Evolutionary conservation across 2,888 invertebrate species (phyloP).

Genomic region (Tipula unca): DNA sequence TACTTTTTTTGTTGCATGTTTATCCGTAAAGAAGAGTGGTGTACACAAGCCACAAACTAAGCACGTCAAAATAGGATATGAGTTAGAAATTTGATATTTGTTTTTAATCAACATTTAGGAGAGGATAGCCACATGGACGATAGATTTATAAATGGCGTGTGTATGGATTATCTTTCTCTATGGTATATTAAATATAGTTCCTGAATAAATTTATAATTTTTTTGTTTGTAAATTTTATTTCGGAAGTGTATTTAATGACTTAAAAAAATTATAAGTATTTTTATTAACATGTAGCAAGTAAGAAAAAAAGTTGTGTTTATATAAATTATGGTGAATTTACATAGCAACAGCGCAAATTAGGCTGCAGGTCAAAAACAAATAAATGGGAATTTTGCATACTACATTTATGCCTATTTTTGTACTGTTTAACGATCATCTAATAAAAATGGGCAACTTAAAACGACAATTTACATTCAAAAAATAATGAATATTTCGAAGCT

Average conservation of each 20-base stretch:
- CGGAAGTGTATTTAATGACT: not conserved
- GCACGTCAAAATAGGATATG: not conserved
- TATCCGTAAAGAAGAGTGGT: not conserved
- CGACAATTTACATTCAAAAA: no score
- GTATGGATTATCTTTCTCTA: not conserved
- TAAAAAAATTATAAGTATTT: not conserved
- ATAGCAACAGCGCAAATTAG: not conserved
- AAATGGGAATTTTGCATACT: not conserved
- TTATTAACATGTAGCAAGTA: not conserved
- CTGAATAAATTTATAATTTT: not conserved
- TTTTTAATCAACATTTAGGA: not conserved
- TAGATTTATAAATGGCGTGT: not conserved
- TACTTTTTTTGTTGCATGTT: not conserved
- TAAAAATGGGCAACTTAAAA: no score
- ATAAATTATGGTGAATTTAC: not conserved
- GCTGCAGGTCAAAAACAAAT: not conserved
- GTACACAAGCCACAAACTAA: not conserved
- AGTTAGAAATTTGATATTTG: not conserved
- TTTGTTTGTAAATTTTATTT: not conserved
- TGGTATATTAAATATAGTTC: not conserved
- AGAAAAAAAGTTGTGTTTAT: not conserved
- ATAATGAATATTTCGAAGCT: no score
- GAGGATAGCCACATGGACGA: not conserved
- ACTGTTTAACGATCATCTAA: no score
- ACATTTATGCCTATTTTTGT: no score